Conservation (phyloP, 2,888 invertebrate species). For the Pterobdella sp. region DNA sequence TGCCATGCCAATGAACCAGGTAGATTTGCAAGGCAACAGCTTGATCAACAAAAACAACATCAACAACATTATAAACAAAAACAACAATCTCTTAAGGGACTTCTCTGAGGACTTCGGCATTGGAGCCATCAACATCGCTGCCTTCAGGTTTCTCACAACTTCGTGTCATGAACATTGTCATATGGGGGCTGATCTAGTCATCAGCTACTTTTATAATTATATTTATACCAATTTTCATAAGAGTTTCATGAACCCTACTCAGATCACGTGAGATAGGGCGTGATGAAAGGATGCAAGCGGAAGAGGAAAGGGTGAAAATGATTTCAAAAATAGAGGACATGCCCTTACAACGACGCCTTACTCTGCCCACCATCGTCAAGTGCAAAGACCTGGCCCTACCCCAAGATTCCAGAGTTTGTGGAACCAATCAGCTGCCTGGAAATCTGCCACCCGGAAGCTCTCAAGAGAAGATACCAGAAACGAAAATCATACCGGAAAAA, state of each 20-base stretch:
- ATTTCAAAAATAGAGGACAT: neutral
- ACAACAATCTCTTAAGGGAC: too few relatives aligned
- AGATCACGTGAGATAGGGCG: too few relatives aligned
- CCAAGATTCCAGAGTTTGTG: neutral
- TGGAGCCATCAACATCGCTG: too few relatives aligned
- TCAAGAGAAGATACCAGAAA: neutral
- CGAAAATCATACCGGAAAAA: neutral
- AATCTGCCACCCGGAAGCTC: neutral
- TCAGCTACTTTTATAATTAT: too few relatives aligned
- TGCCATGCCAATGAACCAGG: neutral
- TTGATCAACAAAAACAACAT: neutral
- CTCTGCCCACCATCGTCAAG: slow-evolving; percentile 30
- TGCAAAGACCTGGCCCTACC: neutral
- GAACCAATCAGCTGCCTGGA: neutral
- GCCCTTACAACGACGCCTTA: slow-evolving; percentile 21
- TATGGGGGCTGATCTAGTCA: too few relatives aligned
- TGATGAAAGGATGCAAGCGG: neutral
- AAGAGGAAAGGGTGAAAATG: neutral
- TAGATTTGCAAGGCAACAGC: neutral
- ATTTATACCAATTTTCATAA: too few relatives aligned
- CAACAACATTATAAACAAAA: neutral
- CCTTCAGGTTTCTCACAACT: too few relatives aligned
- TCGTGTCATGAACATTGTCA: too few relatives aligned
- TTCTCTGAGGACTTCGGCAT: too few relatives aligned
- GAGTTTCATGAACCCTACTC: too few relatives aligned